phyloP scores from a whole-genome alignment of 2,113 vertebrate species.

The Struthidea cinerea region DNA sequence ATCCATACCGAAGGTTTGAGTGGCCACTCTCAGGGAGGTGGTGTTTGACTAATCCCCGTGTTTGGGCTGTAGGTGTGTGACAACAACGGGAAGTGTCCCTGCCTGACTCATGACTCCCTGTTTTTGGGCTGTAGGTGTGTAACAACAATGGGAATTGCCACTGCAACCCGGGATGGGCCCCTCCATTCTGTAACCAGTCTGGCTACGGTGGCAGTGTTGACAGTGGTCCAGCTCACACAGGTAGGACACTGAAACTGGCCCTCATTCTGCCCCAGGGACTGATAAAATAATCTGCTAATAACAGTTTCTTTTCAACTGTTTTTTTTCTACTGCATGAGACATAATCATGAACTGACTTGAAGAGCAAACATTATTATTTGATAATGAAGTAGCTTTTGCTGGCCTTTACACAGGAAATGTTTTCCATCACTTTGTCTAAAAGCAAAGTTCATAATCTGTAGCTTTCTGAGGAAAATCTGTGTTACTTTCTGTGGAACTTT shows the following conservation, averaged over 20 bases:
- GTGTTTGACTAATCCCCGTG: not conserved
- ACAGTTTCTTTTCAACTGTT: not conserved
- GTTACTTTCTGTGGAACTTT: not conserved
- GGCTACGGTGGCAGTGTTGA: conserved; percentile 83
- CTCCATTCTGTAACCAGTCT: conserved; percentile 69
- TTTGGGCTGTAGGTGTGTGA: conserved; percentile 71
- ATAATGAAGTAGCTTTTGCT: not conserved
- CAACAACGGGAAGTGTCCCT: conserved; percentile 74
- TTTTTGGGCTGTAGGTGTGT: not conserved
- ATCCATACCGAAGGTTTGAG: not conserved
- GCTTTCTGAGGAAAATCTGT: not conserved
- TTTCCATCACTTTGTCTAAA: not conserved
- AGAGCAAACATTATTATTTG: not conserved
- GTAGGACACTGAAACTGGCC: conserved; percentile 38
- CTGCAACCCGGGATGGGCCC: conserved; percentile 79
- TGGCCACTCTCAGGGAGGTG: not conserved
- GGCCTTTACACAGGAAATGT: not conserved
- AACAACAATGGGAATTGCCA: conserved; percentile 59
- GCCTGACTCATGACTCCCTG: not conserved
- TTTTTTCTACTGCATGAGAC: not conserved
- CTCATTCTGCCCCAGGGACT: not conserved
- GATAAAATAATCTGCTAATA: not conserved
- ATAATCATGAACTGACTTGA: not conserved
- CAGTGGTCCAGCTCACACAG: conserved; percentile 81
- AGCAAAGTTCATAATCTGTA: not conserved